These are phyloP conservation scores for Branchinecta lynchi DNA, from an alignment of 1,140 invertebrate species.

Conservation along the genomic window DNA sequence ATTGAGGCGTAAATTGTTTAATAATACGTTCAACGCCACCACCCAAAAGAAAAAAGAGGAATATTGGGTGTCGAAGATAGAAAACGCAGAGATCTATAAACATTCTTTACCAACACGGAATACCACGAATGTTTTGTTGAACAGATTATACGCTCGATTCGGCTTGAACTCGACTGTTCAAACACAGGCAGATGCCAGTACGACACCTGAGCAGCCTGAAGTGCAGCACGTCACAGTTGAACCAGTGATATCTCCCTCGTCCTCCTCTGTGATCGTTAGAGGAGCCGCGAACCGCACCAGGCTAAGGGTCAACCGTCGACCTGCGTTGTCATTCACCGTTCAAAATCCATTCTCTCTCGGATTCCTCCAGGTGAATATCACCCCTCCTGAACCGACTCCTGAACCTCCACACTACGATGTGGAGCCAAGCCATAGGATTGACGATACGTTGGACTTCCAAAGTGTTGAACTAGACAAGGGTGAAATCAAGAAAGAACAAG, in stretches of 20 bases:
- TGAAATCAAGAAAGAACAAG: background rate
- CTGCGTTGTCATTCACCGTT: background rate
- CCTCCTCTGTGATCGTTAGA: background rate
- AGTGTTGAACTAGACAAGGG: background rate
- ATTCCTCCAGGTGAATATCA: background rate
- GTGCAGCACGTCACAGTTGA: background rate
- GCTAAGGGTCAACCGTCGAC: background rate
- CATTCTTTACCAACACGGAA: background rate
- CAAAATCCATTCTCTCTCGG: background rate
- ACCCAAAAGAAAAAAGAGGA: conserved; percentile 4
- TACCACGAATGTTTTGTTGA: background rate
- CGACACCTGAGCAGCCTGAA: background rate
- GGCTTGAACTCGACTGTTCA: too few relatives aligned
- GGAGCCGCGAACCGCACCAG: background rate
- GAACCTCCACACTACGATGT: background rate
- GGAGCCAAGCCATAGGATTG: background rate
- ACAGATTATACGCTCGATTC: background rate
- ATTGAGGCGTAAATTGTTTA: too few relatives aligned
- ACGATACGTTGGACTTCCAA: background rate
- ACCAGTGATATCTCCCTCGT: background rate
- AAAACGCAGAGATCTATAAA: conserved; percentile 1
- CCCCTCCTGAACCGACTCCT: background rate
- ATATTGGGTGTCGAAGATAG: background rate
- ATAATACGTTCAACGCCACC: background rate
- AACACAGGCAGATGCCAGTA: background rate